These are phyloP conservation scores for Hemibagrus wyckioides DNA, from an alignment of 2,113 vertebrate genomes.

Conservation along the genomic window DNA sequence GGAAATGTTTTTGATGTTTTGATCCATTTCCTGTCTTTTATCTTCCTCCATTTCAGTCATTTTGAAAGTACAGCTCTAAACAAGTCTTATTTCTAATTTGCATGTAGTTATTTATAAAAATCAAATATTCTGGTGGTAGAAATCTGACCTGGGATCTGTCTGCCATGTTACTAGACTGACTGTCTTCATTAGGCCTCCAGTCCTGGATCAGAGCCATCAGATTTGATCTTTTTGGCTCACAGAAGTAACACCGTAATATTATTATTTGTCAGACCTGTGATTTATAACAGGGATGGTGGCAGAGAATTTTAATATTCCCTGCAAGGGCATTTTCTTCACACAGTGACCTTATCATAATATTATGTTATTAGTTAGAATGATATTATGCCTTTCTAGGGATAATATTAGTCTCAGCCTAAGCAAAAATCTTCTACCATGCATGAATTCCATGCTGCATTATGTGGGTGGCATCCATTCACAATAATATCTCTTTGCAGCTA, in stretches of 20 bases:
- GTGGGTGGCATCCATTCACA: not conserved
- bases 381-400: not conserved
- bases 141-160: not conserved
- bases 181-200: not conserved
- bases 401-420: not conserved
- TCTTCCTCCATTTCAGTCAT: not conserved
- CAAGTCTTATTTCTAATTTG: not conserved
- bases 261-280: not conserved
- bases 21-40: conserved; percentile 12
- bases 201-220: not conserved
- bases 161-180: not conserved
- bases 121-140: not conserved
- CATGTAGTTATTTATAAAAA: not conserved
- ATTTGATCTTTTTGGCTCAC: not conserved
- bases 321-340: not conserved
- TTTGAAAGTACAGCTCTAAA: not conserved
- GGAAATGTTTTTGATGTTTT: not conserved
- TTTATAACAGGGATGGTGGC: not conserved
- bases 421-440: not conserved
- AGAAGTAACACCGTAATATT: not conserved
- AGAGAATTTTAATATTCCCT: not conserved
- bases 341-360: not conserved
- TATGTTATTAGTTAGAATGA: not conserved
- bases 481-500: not conserved
- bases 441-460: not conserved